Base-by-base conservation (phyloP, 2,888 invertebrate genomes). In the Drosophila hawaiiensis region DNA sequence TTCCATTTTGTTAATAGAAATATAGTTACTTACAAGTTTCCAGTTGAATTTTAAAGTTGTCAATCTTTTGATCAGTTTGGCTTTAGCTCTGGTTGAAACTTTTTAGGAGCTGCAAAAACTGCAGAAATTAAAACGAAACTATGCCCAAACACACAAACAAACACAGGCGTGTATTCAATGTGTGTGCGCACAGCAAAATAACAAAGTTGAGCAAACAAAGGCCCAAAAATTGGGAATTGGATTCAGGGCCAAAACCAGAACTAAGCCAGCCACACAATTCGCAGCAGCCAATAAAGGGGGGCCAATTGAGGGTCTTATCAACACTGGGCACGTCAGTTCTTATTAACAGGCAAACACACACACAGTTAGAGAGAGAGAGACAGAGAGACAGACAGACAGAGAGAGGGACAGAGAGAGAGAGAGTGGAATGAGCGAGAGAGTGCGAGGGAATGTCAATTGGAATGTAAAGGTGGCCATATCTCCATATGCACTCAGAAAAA, bases 251-350 rank as follows among this genome's bases (percentile, higher is more conserved):
- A 63, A 63, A 73, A 65, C 67, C 68, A 65, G 65, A 73, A 63
- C 67, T 70, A 62, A 65, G 68, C 52, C 41, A 62, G 52, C 75
- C 61, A 73, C 65, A 86, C 71, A 87, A 81, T 71, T 71, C 43
- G 22, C 67, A 72, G 43, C 19, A 52, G 22, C n/a, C 39, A 50
- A 19, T 68, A 49, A 68, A 29, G 14, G n/a, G 16, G 28, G 28
- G 33, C 25, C 22, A 29, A 43, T 50, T 60, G 35, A 68, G 49
- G 49, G 62, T 54, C 73, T 82, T 84, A 87, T 87, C 76, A 65
- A 62, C 68, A 68, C 71, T 37, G 52, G 25, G 43, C 72, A 59
- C 53, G 50, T 54, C 78, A 58, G 10, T 43, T 60, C 50, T 49
- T 47, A 72, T 60, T 67, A 72, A 64, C 41, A 71, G 43, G 67